Evolutionary conservation across 2,113 vertebrate species (phyloP).

Genomic region (Leptocoma aspasia): DNA sequence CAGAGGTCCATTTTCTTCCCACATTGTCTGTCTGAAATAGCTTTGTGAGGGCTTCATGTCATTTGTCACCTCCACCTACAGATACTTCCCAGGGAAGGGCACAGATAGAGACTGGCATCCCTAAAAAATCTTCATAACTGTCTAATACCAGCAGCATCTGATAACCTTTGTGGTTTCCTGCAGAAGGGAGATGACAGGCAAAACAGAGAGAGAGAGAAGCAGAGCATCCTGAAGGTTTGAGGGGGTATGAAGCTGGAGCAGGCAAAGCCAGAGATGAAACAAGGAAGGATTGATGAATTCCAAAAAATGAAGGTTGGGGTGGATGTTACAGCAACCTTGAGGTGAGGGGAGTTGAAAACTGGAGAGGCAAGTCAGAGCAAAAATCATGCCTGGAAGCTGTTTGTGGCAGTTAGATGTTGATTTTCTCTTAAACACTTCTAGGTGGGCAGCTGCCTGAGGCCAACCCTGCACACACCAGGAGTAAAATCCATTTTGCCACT

Average conservation of each 20-base stretch:
- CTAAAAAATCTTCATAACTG: not conserved
- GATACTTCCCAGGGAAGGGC: not conserved
- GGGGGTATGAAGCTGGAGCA: accelerated
- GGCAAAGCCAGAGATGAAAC: not conserved
- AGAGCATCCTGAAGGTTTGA: not conserved
- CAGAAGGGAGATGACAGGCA: not conserved
- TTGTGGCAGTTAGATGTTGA: not conserved
- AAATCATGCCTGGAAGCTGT: not conserved
- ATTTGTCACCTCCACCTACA: not conserved
- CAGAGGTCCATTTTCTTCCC: not conserved
- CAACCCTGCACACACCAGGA: not conserved
- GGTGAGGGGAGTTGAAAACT: not conserved
- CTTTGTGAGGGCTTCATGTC: not conserved
- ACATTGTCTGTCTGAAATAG: not conserved
- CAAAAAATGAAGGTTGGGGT: not conserved
- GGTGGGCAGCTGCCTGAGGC: not conserved
- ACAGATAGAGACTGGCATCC: not conserved
- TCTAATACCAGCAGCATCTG: not conserved
- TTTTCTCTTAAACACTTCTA: not conserved
- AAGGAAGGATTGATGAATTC: not conserved
- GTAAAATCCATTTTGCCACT: not conserved
- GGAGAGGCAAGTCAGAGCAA: not conserved
- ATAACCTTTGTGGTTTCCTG: not conserved
- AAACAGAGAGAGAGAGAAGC: not conserved
- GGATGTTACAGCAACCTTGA: not conserved